Evolutionary conservation across 2,797 vertebrate genomes (phyloP).

Genomic region (Lepilemur ruficaudatus): DNA sequence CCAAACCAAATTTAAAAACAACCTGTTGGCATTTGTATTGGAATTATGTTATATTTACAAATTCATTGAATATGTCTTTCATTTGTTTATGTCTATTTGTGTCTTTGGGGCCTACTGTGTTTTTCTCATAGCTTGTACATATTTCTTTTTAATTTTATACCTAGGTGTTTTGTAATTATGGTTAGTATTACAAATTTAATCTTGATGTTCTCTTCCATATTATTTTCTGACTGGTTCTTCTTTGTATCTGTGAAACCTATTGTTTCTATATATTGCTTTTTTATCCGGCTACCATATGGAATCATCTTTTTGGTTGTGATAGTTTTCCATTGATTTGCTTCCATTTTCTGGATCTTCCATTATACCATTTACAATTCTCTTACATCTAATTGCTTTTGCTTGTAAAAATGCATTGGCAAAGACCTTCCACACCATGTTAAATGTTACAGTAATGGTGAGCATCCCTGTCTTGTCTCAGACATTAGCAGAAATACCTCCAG

Average conservation of each 20-base stretch:
- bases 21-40: neutral
- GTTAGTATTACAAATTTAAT: neutral
- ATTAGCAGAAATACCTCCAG: neutral
- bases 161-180: neutral
- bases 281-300: neutral
- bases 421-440: neutral
- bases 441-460: neutral
- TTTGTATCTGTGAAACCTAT: neutral
- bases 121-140: conserved; percentile 19
- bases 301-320: neutral
- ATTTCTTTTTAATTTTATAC: neutral
- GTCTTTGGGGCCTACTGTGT: neutral
- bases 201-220: neutral
- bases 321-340: neutral
- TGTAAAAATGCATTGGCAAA: conserved; percentile 4
- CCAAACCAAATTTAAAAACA: neutral
- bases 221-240: neutral
- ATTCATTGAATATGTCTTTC: neutral
- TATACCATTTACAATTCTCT: neutral
- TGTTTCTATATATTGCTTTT: neutral
- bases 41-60: conserved; percentile 5
- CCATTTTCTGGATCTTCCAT: neutral
- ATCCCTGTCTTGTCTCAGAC: neutral
- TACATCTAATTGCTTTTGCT: neutral
- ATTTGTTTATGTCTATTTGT: neutral